Conservation (phyloP, 1,140 invertebrate species). For the Aphaenogaster floridana region DNA sequence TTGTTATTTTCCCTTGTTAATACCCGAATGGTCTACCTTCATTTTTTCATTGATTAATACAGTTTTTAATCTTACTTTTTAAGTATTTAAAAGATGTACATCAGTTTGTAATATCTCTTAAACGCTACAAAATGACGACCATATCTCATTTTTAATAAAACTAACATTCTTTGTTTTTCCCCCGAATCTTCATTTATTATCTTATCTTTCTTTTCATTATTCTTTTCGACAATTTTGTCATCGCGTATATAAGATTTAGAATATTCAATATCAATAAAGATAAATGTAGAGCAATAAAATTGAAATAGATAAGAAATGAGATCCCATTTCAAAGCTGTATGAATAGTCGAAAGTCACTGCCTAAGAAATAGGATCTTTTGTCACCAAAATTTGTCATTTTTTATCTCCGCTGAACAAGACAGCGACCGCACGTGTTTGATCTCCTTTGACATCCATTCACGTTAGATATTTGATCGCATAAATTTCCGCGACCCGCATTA, state of each 20-base stretch:
- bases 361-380: constrained; percentile 19
- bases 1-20: too few species aligned
- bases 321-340: background rate
- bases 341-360: constrained; percentile 10
- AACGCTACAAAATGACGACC: too few species aligned
- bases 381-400: constrained; percentile 34
- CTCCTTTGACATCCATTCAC: constrained; percentile 37
- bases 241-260: background rate
- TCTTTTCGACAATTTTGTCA: background rate
- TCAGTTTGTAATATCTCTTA: too few species aligned
- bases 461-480: constrained; percentile 67
- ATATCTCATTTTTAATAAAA: too few species aligned
- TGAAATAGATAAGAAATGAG: constrained; percentile 23
- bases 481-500: constrained; percentile 61
- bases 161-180: too few species aligned
- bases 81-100: too few species aligned
- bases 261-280: constrained; percentile 31
- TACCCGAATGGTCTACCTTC: too few species aligned
- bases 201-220: background rate
- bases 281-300: constrained; percentile 10
- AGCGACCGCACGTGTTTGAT: constrained; percentile 40
- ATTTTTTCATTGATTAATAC: too few species aligned
- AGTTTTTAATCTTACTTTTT: too few species aligned
- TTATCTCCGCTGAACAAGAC: constrained; percentile 38
- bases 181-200: background rate